Conservation (phyloP, 2,113 vertebrate genomes). For the Mungos mungo region DNA sequence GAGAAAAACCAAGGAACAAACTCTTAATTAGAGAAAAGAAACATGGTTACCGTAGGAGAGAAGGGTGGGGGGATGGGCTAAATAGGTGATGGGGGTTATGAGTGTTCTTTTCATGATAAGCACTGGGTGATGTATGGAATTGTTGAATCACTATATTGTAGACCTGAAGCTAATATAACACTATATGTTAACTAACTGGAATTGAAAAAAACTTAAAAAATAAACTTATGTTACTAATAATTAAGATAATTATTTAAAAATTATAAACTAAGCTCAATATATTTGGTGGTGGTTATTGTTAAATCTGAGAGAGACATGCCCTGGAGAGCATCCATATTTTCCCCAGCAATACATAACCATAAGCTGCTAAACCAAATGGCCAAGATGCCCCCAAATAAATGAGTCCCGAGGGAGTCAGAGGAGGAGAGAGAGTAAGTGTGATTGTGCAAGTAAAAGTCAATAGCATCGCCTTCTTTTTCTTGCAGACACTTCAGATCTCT, state of each 20-base stretch:
- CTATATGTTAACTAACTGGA: neutral
- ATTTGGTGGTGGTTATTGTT: neutral
- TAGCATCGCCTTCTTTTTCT: neutral
- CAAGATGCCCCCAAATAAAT: neutral
- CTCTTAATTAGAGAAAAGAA: neutral
- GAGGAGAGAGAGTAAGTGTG: rapidly evolving
- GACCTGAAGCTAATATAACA: neutral
- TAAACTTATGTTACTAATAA: neutral
- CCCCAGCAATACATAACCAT: neutral
- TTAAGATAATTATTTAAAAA: too few relatives aligned
- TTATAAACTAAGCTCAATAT: neutral
- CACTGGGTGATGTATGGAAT: neutral
- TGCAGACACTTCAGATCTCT: neutral
- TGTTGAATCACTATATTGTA: neutral
- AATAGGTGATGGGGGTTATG: neutral
- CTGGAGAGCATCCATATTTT: neutral
- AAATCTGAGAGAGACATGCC: neutral
- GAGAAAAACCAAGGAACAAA: neutral
- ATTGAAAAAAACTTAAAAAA: neutral
- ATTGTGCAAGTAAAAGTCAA: neutral
- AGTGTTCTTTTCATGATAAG: neutral
- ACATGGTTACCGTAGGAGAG: neutral
- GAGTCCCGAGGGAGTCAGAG: rapidly evolving
- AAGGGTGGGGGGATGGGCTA: neutral
- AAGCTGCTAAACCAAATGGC: neutral